phyloP scores from a whole-genome alignment of 2,797 vertebrate species.

The Pseudochromis fuscus region DNA sequence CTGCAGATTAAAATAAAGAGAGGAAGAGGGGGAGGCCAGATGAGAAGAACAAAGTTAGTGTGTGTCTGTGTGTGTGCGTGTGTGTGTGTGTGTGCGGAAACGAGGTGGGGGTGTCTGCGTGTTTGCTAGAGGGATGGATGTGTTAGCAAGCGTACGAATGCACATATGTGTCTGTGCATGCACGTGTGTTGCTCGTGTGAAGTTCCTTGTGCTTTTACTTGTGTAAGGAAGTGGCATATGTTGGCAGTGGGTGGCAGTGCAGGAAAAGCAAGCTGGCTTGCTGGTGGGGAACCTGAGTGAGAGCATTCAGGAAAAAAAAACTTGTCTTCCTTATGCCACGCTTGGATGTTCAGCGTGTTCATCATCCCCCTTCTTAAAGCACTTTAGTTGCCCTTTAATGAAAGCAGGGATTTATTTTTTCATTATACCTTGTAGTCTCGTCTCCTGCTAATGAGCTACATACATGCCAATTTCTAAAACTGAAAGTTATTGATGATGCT shows the following conservation, averaged over 20 bases:
- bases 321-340: conserved; percentile 23
- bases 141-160: conserved; percentile 17
- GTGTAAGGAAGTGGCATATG: conserved; percentile 64
- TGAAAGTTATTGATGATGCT: too few relatives aligned
- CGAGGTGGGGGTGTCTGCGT: conserved; percentile 1
- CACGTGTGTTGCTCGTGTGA: conserved; percentile 35
- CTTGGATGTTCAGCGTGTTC: conserved; percentile 3
- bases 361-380: conserved; percentile 13
- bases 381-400: conserved; percentile 13
- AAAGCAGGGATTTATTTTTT: not conserved
- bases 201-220: conserved; percentile 43
- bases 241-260: conserved; percentile 71
- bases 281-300: conserved; percentile 55
- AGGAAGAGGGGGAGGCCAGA: conserved; percentile 71
- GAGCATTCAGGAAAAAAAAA: conserved; percentile 27
- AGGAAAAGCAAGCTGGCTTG: conserved; percentile 59
- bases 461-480: conserved; percentile 5
- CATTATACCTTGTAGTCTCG: not conserved
- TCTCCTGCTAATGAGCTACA: conserved; percentile 11
- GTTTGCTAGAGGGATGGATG: conserved; percentile 25
- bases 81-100: conserved; percentile 32
- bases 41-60: conserved; percentile 65
- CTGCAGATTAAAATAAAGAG: conserved; percentile 79
- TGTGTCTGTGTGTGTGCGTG: conserved; percentile 20
- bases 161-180: conserved; percentile 20